These are phyloP conservation scores for Gallinago jamesoni DNA, from an alignment of 2,113 vertebrate genomes.

Conservation along the genomic window DNA sequence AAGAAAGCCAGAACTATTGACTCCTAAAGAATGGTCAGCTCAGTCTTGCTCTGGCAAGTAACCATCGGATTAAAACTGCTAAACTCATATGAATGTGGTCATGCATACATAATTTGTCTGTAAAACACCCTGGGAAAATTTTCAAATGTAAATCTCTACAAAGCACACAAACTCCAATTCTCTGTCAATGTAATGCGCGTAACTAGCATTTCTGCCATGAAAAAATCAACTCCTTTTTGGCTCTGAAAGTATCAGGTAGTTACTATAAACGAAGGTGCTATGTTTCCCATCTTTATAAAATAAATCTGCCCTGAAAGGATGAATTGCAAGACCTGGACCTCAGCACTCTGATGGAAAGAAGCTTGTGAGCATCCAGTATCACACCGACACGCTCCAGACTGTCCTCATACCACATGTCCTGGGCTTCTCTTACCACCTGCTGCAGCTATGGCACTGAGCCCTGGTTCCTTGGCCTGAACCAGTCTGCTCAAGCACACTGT, in stretches of 20 bases:
- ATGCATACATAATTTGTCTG: neutral
- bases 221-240: neutral
- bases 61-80: neutral
- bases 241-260: neutral
- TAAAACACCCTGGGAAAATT: neutral
- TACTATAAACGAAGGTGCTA: neutral
- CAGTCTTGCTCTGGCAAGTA: neutral
- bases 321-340: neutral
- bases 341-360: neutral
- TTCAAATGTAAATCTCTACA: neutral
- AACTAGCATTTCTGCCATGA: neutral
- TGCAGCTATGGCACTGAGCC: neutral
- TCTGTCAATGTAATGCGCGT: neutral
- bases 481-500: neutral
- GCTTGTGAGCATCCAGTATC: neutral
- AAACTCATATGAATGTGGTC: rapidly evolving
- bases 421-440: neutral
- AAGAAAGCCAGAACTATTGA: neutral
- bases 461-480: too few species aligned
- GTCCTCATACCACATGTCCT: neutral
- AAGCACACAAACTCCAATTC: neutral
- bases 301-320: neutral
- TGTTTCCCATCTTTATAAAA: neutral
- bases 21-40: neutral
- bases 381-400: neutral